These are phyloP conservation scores for Chrysolina haemoptera DNA, from an alignment of 2,888 invertebrate species.

Conservation along the genomic window DNA sequence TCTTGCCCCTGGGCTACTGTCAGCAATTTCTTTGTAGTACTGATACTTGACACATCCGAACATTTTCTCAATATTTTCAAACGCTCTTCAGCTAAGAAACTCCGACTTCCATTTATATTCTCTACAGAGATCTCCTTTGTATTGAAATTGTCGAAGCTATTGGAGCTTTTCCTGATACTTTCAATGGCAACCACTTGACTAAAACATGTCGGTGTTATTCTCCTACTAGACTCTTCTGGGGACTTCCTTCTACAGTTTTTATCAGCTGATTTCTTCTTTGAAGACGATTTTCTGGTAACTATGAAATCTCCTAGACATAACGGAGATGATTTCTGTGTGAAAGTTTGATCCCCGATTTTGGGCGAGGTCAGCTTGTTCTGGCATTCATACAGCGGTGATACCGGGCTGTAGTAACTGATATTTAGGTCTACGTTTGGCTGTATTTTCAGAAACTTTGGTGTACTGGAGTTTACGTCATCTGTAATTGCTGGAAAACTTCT, in stretches of 20 bases:
- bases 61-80: conserved; percentile 50
- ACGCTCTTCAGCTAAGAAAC: conserved; percentile 55
- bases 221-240: conserved; percentile 46
- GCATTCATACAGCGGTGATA: conserved; percentile 61
- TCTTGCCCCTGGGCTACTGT: conserved; percentile 52
- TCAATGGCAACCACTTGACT: conserved; percentile 56
- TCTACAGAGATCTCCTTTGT: conserved; percentile 46
- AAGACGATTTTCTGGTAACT: conserved; percentile 51
- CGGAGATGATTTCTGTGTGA: conserved; percentile 46
- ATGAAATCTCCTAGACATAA: conserved; percentile 67
- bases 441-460: conserved; percentile 52
- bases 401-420: conserved; percentile 55
- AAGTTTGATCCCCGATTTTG: conserved; percentile 44
- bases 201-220: conserved; percentile 73
- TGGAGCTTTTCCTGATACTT: conserved; percentile 54
- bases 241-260: not conserved
- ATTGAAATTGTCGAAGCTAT: conserved; percentile 61
- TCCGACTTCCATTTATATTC: conserved; percentile 48
- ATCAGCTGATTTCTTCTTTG: conserved; percentile 57
- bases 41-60: conserved; percentile 14
- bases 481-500: conserved; percentile 22
- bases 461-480: conserved; percentile 39
- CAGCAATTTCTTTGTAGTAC: conserved; percentile 8
- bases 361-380: conserved; percentile 51
- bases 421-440: conserved; percentile 33